Conservation (phyloP, 2,888 invertebrate species). For the Anorthoa munda region DNA sequence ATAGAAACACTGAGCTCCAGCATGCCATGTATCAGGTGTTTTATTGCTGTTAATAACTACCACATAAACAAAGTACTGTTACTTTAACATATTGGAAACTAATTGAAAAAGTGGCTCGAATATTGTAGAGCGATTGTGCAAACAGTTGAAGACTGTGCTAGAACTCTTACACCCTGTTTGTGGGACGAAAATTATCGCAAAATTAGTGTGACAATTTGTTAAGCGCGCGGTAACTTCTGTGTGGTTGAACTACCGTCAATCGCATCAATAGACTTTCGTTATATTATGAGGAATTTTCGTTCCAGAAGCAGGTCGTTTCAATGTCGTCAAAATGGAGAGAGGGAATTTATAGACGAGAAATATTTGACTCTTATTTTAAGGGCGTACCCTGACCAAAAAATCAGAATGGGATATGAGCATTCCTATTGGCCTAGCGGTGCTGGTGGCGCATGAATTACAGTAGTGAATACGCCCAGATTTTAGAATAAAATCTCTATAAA, state of each 20-base stretch:
- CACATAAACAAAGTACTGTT: not conserved
- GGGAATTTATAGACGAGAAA: slow-evolving; percentile 21
- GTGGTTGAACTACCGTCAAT: not conserved
- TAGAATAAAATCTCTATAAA: too few species aligned
- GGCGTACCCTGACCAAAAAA: too few species aligned
- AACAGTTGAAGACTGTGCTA: slow-evolving; percentile 10
- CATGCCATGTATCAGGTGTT: slow-evolving; percentile 28
- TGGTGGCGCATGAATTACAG: too few species aligned
- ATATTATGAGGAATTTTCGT: not conserved
- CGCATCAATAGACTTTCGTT: not conserved
- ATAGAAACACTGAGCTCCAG: slow-evolving; percentile 37
- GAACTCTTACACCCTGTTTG: not conserved
- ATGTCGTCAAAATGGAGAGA: not conserved
- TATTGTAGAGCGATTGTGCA: not conserved
- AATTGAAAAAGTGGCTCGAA: not conserved
- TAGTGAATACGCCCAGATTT: too few species aligned
- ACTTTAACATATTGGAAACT: not conserved
- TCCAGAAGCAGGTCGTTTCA: not conserved
- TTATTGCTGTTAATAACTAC: slow-evolving; percentile 20
- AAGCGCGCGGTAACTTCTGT: not conserved
- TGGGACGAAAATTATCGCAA: not conserved
- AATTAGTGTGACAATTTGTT: not conserved
- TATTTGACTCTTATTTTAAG: not conserved
- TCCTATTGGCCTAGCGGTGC: too few species aligned
- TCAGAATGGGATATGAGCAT: too few species aligned